Percentiles rank a stretch among this genome's conserved stretches.
Evolutionary conservation across 2,113 vertebrate species (phyloP).

Genomic region (Sinocyclocheilus maitianheensis): DNA sequence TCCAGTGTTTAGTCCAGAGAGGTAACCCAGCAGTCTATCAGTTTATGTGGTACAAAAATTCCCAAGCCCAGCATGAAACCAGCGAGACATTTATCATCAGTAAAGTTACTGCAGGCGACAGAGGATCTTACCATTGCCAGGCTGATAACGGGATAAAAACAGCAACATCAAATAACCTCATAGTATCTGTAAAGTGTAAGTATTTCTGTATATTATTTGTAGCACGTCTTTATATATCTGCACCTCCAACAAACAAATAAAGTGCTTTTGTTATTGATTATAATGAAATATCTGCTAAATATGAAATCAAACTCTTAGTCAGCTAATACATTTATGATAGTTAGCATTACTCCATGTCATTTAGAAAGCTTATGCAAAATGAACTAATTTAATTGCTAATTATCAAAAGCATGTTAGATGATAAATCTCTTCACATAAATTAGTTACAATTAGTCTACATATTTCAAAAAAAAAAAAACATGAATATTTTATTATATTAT

Average conservation of each 20-base stretch:
- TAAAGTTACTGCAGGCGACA: fast-evolving
- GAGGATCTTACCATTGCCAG: conserved; percentile 10
- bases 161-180: background rate
- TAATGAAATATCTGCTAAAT: no score
- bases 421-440: background rate
- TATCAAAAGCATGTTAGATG: background rate
- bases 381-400: no score
- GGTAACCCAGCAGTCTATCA: background rate
- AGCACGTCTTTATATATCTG: no score
- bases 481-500: no score
- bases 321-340: no score
- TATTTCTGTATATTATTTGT: no score
- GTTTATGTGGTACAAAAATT: conserved; percentile 48
- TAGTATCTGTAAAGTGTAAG: conserved; percentile 2
- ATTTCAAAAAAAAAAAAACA: background rate
- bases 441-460: background rate
- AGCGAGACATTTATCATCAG: fast-evolving
- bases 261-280: no score
- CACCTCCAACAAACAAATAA: no score
- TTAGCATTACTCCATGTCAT: background rate
- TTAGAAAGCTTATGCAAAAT: background rate
- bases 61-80: fast-evolving
- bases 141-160: conserved; percentile 21
- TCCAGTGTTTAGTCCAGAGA: conserved; percentile 50
- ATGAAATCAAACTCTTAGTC: no score